Evolutionary conservation across 2,113 vertebrate genomes (phyloP).

Genomic region (Chinchilla lanigera): DNA sequence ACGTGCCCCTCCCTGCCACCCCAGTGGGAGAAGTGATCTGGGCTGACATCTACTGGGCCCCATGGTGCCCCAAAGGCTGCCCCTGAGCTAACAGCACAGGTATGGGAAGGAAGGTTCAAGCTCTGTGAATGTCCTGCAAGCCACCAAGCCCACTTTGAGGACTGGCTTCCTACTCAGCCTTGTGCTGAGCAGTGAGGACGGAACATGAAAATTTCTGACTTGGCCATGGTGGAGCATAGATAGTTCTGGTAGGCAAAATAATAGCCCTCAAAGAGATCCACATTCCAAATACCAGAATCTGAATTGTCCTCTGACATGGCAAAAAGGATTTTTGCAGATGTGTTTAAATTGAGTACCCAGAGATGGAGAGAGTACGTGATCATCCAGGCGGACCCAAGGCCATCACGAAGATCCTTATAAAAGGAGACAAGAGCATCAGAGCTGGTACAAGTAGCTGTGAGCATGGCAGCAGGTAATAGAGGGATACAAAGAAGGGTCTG

Average conservation of each 20-base stretch:
- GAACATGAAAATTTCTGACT: not conserved
- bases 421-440: not conserved
- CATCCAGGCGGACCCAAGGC: no score
- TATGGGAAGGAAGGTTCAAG: not conserved
- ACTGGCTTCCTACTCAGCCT: not conserved
- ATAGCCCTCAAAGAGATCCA: not conserved
- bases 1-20: fast-evolving
- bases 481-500: no score
- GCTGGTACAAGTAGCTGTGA: not conserved
- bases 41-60: no score
- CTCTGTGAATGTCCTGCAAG: not conserved
- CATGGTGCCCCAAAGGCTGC: not conserved
- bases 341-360: not conserved
- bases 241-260: not conserved
- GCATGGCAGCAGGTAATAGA: not conserved
- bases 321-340: not conserved
- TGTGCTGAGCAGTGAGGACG: not conserved
- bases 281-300: not conserved
- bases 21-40: not conserved
- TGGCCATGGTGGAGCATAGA: not conserved
- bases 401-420: not conserved
- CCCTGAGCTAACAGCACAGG: not conserved
- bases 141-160: not conserved
- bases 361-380: not conserved
- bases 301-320: not conserved